Percentiles rank a stretch among this genome's conserved stretches.
Evolutionary conservation across 2,888 invertebrate species (phyloP).

Genomic region (Gasteruption jaculator): DNA sequence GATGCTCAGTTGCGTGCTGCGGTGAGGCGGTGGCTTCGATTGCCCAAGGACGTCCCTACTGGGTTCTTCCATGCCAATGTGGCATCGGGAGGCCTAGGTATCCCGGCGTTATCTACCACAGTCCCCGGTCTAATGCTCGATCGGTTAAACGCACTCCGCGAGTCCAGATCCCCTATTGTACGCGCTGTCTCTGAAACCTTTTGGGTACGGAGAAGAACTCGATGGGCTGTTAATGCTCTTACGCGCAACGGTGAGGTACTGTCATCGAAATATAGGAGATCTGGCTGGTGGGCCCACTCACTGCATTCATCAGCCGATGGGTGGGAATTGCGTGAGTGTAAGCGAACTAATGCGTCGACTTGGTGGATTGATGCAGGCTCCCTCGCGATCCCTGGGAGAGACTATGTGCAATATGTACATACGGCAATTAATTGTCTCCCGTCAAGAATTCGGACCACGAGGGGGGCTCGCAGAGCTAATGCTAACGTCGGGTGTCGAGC

Average conservation of each 20-base stretch:
- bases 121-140: slow-evolving; percentile 10
- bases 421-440: slow-evolving; percentile 37
- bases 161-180: slow-evolving; percentile 21
- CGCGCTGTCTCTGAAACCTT: slow-evolving; percentile 24
- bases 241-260: slow-evolving; percentile 4
- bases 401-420: slow-evolving; percentile 37
- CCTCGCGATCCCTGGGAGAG: slow-evolving; percentile 30
- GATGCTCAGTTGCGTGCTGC: slow-evolving; percentile 36
- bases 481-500: slow-evolving; percentile 30
- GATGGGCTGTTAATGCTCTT: slow-evolving; percentile 10
- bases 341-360: neutral
- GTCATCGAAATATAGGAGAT: neutral
- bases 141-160: neutral
- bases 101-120: slow-evolving; percentile 21
- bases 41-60: slow-evolving; percentile 35
- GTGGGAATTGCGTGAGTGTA: slow-evolving; percentile 20
- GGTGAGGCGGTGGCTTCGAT: slow-evolving; percentile 33
- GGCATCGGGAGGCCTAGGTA: slow-evolving; percentile 30
- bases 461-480: slow-evolving; percentile 24
- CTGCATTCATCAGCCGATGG: slow-evolving; percentile 28
- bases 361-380: slow-evolving; percentile 22
- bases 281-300: slow-evolving; percentile 9
- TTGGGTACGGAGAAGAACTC: slow-evolving; percentile 6
- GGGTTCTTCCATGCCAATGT: slow-evolving; percentile 36
- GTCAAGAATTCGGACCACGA: slow-evolving; percentile 27